These are phyloP conservation scores for Mellivora capensis DNA, from an alignment of 2,113 vertebrate species.

Conservation along the genomic window DNA sequence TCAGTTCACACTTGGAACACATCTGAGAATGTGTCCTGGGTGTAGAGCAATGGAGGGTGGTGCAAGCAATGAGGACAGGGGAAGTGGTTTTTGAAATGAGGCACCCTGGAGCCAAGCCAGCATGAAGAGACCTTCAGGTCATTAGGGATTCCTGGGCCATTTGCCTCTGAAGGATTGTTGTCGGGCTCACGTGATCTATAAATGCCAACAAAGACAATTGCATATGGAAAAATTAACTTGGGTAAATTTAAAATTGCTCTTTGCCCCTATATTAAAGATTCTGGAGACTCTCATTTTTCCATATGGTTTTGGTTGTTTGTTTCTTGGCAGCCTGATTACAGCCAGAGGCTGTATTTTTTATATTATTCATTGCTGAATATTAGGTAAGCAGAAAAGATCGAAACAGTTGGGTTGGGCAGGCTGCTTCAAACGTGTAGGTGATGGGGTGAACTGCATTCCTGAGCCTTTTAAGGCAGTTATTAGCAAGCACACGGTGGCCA, in stretches of 20 bases:
- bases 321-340: constrained; percentile 9
- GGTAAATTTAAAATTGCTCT: constrained; percentile 15
- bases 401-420: not conserved
- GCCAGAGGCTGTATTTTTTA: not conserved
- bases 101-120: not conserved
- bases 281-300: not conserved
- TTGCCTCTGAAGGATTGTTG: not conserved
- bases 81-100: not conserved
- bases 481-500: not conserved
- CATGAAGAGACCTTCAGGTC: not conserved
- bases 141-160: not conserved
- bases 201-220: not conserved
- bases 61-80: not conserved
- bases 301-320: not conserved
- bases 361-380: not conserved
- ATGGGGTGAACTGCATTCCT: not conserved
- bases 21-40: not conserved
- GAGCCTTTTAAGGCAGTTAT: constrained; percentile 31
- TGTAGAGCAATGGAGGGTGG: not conserved
- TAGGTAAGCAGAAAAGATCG: not conserved
- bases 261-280: not conserved
- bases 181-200: not conserved
- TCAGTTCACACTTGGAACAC: not conserved
- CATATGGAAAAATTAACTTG: constrained; percentile 5
- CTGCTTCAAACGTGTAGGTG: not conserved